Conservation (phyloP, 1,140 invertebrate species). For the Drosophila sp. region DNA sequence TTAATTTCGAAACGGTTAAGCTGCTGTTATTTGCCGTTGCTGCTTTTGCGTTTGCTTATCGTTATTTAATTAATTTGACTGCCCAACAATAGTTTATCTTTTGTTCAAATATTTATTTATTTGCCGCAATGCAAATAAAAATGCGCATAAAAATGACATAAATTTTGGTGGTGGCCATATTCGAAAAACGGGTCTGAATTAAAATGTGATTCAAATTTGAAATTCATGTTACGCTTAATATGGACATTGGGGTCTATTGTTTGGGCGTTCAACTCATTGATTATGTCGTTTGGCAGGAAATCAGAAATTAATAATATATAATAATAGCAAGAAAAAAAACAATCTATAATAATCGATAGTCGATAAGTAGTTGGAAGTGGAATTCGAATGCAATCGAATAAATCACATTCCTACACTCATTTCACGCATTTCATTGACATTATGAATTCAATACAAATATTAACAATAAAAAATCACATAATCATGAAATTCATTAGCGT, state of each 20-base stretch:
- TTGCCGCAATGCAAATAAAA: conserved; percentile 55
- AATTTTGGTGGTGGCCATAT: conserved; percentile 33
- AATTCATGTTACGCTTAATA: conserved; percentile 21
- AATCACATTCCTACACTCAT: conserved; percentile 20
- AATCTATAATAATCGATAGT: conserved; percentile 10
- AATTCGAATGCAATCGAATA: conserved; percentile 8
- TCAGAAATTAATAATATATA: conserved; percentile 7
- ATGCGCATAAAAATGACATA: conserved; percentile 74
- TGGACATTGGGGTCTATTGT: conserved; percentile 17
- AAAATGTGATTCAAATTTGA: conserved; percentile 21
- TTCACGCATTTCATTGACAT: not conserved
- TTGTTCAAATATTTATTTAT: conserved; percentile 63
- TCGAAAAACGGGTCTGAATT: conserved; percentile 52
- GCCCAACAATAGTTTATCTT: conserved; percentile 36
- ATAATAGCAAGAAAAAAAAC: no score
- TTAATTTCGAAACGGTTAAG: conserved; percentile 61
- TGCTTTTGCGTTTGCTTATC: conserved; percentile 17
- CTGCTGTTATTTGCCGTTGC: conserved; percentile 11
- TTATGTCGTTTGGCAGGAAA: conserved; percentile 43
- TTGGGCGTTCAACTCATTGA: conserved; percentile 36
- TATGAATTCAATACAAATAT: conserved; percentile 52
- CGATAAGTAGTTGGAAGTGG: not conserved
- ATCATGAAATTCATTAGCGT: conserved; percentile 76
- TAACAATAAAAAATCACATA: conserved; percentile 52
- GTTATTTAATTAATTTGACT: conserved; percentile 50